Conservation (phyloP, 2,113 vertebrate species). For the Alethe diademata region DNA sequence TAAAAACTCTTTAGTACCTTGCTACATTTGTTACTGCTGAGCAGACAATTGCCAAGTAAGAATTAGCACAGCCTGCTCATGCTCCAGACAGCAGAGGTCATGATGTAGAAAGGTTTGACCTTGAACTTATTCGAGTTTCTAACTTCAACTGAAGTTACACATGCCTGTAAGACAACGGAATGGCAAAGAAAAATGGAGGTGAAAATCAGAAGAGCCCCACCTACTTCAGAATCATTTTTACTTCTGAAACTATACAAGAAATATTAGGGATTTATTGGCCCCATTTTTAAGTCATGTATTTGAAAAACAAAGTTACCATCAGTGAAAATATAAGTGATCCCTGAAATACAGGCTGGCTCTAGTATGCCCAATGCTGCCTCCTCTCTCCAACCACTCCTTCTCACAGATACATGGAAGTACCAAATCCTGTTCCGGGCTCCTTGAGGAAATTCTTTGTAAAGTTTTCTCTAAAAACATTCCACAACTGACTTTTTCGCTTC, state of each 20-base stretch:
- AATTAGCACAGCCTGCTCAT: not conserved
- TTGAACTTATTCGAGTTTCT: not conserved
- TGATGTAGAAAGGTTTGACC: not conserved
- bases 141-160: not conserved
- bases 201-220: not conserved
- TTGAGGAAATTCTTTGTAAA: slow-evolving; percentile 59
- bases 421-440: not conserved
- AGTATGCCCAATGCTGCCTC: not conserved
- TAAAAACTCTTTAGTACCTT: slow-evolving; percentile 5
- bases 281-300: not conserved
- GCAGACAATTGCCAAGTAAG: not conserved
- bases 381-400: not conserved
- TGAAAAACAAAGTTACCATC: not conserved
- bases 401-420: slow-evolving; percentile 10
- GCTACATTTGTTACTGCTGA: not conserved
- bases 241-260: not conserved
- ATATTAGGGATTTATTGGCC: not conserved
- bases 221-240: not conserved
- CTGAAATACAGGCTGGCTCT: not conserved
- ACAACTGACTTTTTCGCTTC: not conserved
- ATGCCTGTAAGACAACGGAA: accelerated
- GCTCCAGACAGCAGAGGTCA: not conserved
- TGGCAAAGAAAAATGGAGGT: not conserved
- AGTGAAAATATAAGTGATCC: not conserved
- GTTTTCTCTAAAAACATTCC: slow-evolving; percentile 56